Conservation (phyloP, 2,888 invertebrate species). For the Prenolepis imparis region DNA sequence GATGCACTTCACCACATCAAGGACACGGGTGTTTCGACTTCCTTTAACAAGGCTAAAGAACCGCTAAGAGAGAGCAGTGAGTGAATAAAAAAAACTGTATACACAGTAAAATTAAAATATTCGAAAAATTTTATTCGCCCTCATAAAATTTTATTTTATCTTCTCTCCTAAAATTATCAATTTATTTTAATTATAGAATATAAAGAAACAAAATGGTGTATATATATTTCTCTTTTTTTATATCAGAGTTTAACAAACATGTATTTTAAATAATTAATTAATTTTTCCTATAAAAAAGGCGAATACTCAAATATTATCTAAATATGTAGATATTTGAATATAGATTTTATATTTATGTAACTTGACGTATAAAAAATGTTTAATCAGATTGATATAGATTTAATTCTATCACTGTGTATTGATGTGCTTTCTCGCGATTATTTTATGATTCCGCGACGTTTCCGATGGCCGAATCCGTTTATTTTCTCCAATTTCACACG, state of each 20-base stretch:
- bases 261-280: not conserved
- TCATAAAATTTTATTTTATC: not conserved
- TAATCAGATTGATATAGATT: slow-evolving; percentile 27
- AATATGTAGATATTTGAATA: not conserved
- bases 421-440: slow-evolving; percentile 46
- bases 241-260: not conserved
- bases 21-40: slow-evolving; percentile 78
- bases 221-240: not conserved
- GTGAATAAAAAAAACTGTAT: slow-evolving; percentile 35
- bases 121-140: not conserved
- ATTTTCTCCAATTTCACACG: slow-evolving; percentile 64
- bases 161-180: not conserved
- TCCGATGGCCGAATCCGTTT: slow-evolving; percentile 36
- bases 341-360: not conserved
- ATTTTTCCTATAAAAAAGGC: not conserved
- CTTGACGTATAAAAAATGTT: not conserved
- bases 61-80: slow-evolving; percentile 72
- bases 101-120: not conserved
- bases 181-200: not conserved
- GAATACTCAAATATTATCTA: not conserved
- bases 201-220: not conserved
- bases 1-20: slow-evolving; percentile 81
- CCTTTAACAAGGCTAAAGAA: slow-evolving; percentile 78
- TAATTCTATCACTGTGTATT: slow-evolving; percentile 16
- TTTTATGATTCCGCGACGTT: slow-evolving; percentile 33